Percentiles rank a stretch among this genome's conserved stretches.
Evolutionary conservation across 2,113 vertebrate species (phyloP).

Genomic region (Origma solitaria): DNA sequence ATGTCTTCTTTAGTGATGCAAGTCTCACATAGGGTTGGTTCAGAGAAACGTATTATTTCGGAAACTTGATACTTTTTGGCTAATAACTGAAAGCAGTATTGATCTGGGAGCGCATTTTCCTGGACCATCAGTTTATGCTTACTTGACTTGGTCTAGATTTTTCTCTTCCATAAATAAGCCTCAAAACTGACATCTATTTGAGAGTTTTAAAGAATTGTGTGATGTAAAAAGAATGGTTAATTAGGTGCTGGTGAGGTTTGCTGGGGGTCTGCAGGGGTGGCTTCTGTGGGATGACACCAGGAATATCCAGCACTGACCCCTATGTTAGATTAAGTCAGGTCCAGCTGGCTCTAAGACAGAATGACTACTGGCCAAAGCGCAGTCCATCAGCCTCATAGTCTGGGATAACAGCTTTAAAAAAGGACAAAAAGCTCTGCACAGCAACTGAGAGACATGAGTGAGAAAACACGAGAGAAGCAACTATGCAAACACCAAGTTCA

Average conservation of each 20-base stretch:
- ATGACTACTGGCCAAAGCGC: neutral
- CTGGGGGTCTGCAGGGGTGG: rapidly evolving
- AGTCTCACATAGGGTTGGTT: neutral
- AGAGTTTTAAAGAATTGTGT: neutral
- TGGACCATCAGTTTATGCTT: neutral
- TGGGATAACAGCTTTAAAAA: neutral
- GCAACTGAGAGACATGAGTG: neutral
- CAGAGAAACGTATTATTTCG: neutral
- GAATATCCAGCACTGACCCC: neutral
- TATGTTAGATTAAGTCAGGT: neutral
- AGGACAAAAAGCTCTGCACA: neutral
- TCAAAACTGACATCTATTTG: neutral
- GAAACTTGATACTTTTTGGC: neutral
- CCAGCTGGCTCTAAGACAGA: neutral
- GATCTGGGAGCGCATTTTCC: neutral
- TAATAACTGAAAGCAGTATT: neutral
- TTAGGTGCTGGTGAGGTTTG: neutral
- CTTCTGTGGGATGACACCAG: neutral
- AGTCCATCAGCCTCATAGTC: neutral
- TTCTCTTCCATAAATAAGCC: neutral
- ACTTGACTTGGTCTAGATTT: neutral
- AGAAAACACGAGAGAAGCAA: neutral
- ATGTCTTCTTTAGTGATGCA: neutral
- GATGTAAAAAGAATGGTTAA: neutral
- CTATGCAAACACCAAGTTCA: neutral